A percentile compares a stretch with the other conserved stretches of the same genome.
Conservation (phyloP, 2,113 vertebrate genomes). For the Perca flavescens region DNA sequence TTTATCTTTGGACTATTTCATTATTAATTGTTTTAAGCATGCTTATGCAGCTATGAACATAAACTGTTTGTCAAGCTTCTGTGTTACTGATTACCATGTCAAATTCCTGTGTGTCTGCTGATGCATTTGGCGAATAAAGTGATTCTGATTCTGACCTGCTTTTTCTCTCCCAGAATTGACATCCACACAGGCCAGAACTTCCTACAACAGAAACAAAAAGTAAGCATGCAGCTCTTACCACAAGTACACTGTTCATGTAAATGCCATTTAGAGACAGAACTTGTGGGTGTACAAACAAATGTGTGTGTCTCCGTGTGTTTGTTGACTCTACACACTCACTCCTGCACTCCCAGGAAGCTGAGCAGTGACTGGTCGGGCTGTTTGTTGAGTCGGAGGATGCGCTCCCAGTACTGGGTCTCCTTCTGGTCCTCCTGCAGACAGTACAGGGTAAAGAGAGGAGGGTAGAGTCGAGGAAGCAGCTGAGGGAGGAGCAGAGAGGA, state of each 20-base stretch:
- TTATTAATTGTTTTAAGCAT: no score
- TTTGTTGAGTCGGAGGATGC: constrained; percentile 92
- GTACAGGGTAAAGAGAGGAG: constrained; percentile 95
- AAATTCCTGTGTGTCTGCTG: no score
- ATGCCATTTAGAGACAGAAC: background rate
- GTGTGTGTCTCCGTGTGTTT: background rate
- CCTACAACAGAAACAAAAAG: constrained; percentile 75
- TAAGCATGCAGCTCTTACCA: background rate
- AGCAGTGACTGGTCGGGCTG: constrained; percentile 92
- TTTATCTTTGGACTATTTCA: no score
- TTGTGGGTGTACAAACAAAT: background rate
- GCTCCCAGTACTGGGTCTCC: constrained; percentile 94
- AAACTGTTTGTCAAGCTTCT: no score
- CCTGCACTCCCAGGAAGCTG: constrained; percentile 91
- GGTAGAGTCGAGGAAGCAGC: constrained; percentile 94
- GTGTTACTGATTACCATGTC: no score
- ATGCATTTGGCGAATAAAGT: no score
- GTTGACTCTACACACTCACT: constrained; percentile 80
- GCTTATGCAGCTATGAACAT: no score
- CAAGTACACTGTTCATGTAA: background rate
- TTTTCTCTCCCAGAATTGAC: constrained; percentile 90
- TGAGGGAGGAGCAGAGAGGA: constrained; percentile 92
- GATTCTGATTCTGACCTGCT: constrained; percentile 87
- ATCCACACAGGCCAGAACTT: constrained; percentile 94
- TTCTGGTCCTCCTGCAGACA: constrained; percentile 92